These are phyloP conservation scores for Myiopsitta monachus DNA, from an alignment of 2,113 vertebrate genomes.

Conservation along the genomic window DNA sequence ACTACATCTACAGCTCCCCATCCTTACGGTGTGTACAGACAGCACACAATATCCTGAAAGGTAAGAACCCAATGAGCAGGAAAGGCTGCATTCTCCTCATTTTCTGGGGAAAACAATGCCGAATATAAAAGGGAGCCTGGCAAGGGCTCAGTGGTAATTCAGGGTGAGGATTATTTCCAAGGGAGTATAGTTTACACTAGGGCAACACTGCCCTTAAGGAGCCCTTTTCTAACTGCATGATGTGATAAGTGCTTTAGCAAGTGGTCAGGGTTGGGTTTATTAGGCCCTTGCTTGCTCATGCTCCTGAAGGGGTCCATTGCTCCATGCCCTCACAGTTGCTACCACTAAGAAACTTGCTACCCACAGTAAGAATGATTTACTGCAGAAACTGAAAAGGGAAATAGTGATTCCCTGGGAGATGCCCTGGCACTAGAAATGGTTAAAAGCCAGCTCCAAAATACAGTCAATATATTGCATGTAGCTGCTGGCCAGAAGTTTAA, in stretches of 20 bases:
- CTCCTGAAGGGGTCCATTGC: not conserved
- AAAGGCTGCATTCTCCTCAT: not conserved
- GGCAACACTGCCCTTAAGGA: not conserved
- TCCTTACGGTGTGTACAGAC: conserved; percentile 97
- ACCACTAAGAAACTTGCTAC: not conserved
- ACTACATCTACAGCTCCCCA: conserved; percentile 94
- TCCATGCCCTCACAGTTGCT: not conserved
- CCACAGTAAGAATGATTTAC: not conserved
- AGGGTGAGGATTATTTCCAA: not conserved
- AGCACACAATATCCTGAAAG: conserved; percentile 92
- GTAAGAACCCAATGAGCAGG: conserved; percentile 50
- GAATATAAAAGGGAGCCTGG: not conserved
- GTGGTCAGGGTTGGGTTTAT: not conserved
- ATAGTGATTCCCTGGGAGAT: not conserved
- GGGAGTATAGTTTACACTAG: too few relatives aligned
- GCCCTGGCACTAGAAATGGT: not conserved
- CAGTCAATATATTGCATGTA: not conserved
- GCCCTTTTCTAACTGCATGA: not conserved
- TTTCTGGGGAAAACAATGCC: not conserved
- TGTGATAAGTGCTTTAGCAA: not conserved
- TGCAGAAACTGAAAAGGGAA: not conserved
- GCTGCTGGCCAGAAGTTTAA: not conserved
- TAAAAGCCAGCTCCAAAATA: not conserved
- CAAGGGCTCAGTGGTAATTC: not conserved
- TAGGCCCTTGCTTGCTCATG: not conserved